These are phyloP conservation scores for Peromyscus polionotus DNA, from an alignment of 2,113 vertebrate genomes.

Conservation along the genomic window DNA sequence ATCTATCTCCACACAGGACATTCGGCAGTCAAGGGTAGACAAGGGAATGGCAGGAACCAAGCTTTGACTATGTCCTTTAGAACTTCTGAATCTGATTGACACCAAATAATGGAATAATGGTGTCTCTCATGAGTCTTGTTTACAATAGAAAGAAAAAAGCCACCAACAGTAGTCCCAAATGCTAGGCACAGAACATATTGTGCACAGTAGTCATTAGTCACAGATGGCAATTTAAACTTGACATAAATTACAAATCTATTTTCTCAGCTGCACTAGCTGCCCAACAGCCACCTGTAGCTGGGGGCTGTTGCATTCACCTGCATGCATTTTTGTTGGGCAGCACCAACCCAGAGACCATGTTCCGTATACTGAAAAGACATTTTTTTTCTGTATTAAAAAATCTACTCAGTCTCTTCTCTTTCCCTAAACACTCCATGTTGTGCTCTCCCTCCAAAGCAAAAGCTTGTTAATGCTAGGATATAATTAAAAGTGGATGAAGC, in stretches of 20 bases:
- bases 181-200: not conserved
- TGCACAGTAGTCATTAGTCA: not conserved
- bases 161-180: not conserved
- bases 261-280: not conserved
- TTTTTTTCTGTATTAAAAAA: not conserved
- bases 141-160: not conserved
- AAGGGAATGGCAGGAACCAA: not conserved
- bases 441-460: slow-evolving; percentile 28
- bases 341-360: not conserved
- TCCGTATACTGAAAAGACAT: not conserved
- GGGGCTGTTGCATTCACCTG: not conserved
- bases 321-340: not conserved
- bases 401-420: not conserved
- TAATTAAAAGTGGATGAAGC: slow-evolving; percentile 36
- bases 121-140: not conserved
- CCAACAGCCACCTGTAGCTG: no score
- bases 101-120: not conserved
- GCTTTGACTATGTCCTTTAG: not conserved
- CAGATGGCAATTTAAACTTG: not conserved
- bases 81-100: not conserved
- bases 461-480: not conserved
- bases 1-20: not conserved
- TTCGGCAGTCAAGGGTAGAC: not conserved
- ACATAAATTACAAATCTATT: not conserved
- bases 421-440: not conserved